Conservation (phyloP, 2,888 invertebrate genomes). For the Morpho deidamia region DNA sequence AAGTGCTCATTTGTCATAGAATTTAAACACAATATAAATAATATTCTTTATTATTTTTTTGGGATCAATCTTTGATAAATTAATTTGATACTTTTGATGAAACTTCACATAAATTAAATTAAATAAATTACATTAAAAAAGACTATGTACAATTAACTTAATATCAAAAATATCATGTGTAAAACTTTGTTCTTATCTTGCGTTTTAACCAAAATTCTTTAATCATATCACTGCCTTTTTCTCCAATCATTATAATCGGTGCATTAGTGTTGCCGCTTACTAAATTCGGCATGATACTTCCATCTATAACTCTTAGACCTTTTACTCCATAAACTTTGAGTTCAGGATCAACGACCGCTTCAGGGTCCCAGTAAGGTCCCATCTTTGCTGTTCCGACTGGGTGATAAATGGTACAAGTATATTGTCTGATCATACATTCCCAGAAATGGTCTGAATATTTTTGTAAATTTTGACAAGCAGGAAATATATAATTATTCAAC, state of each 20-base stretch:
- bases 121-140: not conserved
- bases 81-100: not conserved
- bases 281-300: conserved; percentile 91
- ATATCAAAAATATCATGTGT: conserved; percentile 35
- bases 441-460: conserved; percentile 87
- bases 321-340: conserved; percentile 88
- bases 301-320: conserved; percentile 89
- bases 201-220: conserved; percentile 88
- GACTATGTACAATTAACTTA: conserved; percentile 12
- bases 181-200: conserved; percentile 58
- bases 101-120: not conserved
- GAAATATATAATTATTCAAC: conserved; percentile 84
- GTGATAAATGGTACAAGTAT: conserved; percentile 91
- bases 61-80: conserved; percentile 2
- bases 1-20: too few species aligned
- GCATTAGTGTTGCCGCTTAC: conserved; percentile 93
- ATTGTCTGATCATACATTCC: conserved; percentile 92
- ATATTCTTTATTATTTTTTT: too few species aligned
- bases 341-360: conserved; percentile 90
- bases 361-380: conserved; percentile 92
- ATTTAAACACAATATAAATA: too few species aligned
- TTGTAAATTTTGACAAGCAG: conserved; percentile 84
- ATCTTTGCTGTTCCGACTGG: conserved; percentile 93
- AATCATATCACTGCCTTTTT: conserved; percentile 92
- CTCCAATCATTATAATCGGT: conserved; percentile 93